Evolutionary conservation across 2,113 vertebrate genomes (phyloP).

Genomic region (Mus pahari): DNA sequence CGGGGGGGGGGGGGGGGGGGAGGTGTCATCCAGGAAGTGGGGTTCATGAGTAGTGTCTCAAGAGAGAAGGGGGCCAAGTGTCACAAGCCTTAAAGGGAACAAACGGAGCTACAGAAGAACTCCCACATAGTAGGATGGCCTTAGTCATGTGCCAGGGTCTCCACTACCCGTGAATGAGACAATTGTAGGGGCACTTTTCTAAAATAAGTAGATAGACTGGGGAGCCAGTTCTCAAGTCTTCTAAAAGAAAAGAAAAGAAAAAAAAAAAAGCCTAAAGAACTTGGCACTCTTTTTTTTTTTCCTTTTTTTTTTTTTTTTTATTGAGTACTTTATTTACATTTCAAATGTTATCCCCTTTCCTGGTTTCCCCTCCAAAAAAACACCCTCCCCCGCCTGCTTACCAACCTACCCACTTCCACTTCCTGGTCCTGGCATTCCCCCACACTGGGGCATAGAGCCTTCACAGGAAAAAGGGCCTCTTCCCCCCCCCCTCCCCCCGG

Average conservation of each 20-base stretch:
- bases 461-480: too few relatives aligned
- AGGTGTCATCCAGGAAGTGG: neutral
- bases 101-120: neutral
- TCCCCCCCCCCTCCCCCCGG: too few relatives aligned
- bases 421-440: too few relatives aligned
- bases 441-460: too few relatives aligned
- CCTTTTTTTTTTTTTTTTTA: too few relatives aligned
- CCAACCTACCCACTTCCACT: too few relatives aligned
- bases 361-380: too few relatives aligned
- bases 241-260: slow-evolving; percentile 39
- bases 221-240: neutral
- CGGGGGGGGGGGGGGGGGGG: too few relatives aligned
- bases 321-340: too few relatives aligned
- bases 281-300: neutral
- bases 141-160: neutral
- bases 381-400: too few relatives aligned
- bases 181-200: neutral
- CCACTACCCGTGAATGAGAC: neutral
- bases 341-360: too few relatives aligned
- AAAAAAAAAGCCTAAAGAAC: slow-evolving; percentile 3
- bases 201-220: neutral
- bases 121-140: neutral
- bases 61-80: neutral
- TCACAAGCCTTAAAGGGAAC: neutral
- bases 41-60: neutral